These are phyloP conservation scores for Fregetta grallaria DNA, from an alignment of 2,113 vertebrate genomes.

Conservation along the genomic window DNA sequence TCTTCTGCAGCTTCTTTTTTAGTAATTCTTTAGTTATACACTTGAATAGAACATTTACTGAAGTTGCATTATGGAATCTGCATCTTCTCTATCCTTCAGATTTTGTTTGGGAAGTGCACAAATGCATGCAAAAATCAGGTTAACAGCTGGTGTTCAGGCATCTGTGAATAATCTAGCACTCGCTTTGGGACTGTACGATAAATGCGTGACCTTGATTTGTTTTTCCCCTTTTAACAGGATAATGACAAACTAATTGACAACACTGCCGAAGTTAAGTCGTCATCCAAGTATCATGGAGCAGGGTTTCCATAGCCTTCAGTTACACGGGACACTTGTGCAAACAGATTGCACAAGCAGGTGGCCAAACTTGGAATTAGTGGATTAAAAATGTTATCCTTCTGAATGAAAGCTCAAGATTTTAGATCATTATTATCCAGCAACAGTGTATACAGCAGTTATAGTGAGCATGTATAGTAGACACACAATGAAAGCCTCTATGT, in stretches of 20 bases:
- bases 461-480: rapidly evolving
- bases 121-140: not conserved
- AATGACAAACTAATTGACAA: too few species aligned
- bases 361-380: not conserved
- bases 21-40: not conserved
- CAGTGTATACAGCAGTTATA: rapidly evolving
- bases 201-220: rapidly evolving
- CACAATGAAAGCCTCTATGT: rapidly evolving
- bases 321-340: rapidly evolving
- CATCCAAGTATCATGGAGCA: rapidly evolving
- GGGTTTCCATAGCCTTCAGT: rapidly evolving
- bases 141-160: not conserved
- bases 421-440: rapidly evolving
- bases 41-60: not conserved
- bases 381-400: not conserved
- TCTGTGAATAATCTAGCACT: not conserved
- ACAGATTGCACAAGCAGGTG: not conserved
- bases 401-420: not conserved
- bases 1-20: not conserved
- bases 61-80: not conserved
- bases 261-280: not conserved
- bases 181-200: not conserved
- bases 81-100: not conserved
- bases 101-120: not conserved
- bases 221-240: not conserved